A percentile compares a stretch with the other conserved stretches of the same genome.
phyloP scores from a whole-genome alignment of 1,140 invertebrate genomes.

The Hetaerina americana region DNA sequence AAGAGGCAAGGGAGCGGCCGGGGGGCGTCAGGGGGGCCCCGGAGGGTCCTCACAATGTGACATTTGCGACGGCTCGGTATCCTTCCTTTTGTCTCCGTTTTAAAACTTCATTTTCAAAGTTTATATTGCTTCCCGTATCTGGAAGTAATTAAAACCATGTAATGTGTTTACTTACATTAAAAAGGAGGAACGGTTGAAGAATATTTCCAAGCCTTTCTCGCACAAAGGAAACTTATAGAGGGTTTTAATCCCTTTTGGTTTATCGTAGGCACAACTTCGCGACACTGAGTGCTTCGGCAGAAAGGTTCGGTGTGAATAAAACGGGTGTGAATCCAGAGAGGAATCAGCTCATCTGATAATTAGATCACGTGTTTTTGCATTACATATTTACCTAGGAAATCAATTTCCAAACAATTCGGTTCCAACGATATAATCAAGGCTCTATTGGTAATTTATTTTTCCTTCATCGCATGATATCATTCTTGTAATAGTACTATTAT shows the following conservation, averaged over 20 bases:
- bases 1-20: neutral
- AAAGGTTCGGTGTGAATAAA: neutral
- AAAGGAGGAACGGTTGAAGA: neutral
- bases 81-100: too few relatives aligned
- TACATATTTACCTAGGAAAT: too few relatives aligned
- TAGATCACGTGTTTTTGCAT: neutral
- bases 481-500: too few relatives aligned
- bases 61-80: too few relatives aligned
- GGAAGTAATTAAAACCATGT: neutral
- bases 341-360: neutral
- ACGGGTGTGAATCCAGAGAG: neutral
- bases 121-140: neutral
- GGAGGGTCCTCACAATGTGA: too few relatives aligned
- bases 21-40: too few relatives aligned
- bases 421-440: too few relatives aligned
- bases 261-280: neutral
- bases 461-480: too few relatives aligned
- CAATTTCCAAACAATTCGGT: too few relatives aligned
- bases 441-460: too few relatives aligned
- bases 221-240: neutral
- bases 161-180: neutral
- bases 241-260: neutral
- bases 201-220: neutral
- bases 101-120: too few relatives aligned
- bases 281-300: neutral